Evolutionary conservation across 2,888 invertebrate genomes (phyloP).

Genomic region (Embidobia sp.): DNA sequence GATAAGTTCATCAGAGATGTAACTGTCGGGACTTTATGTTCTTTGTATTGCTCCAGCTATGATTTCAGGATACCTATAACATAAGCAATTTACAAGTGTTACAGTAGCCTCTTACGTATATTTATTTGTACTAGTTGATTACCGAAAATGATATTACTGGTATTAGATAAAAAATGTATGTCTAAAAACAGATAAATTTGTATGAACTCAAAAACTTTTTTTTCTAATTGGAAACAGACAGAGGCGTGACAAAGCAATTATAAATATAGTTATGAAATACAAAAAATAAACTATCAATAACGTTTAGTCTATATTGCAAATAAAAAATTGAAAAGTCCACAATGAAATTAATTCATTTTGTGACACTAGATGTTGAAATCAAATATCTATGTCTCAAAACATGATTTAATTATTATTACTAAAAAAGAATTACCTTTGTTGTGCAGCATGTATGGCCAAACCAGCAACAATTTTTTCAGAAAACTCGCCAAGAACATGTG

Average conservation of each 20-base stretch:
- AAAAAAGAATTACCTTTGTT: constrained; percentile 83
- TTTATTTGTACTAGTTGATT: too few species aligned
- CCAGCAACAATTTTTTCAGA: constrained; percentile 91
- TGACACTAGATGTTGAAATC: background rate
- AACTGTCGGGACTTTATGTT: constrained; percentile 73
- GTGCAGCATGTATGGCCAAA: constrained; percentile 86
- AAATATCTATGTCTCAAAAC: background rate
- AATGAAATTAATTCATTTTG: too few species aligned
- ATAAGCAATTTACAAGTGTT: too few species aligned
- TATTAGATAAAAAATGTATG: too few species aligned
- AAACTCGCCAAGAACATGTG: constrained; percentile 86
- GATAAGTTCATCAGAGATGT: constrained; percentile 82
- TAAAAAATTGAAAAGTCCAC: background rate
- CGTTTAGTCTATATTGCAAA: too few species aligned
- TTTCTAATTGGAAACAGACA: too few species aligned
- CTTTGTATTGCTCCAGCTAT: constrained; percentile 74
- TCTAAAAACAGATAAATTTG: too few species aligned
- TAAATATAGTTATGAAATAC: background rate
- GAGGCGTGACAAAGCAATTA: background rate
- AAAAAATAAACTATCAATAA: background rate
- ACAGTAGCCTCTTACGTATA: too few species aligned
- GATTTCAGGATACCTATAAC: constrained; percentile 74
- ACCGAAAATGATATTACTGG: too few species aligned
- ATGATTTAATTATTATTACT: background rate
- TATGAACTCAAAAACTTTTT: too few species aligned